Evolutionary conservation across 2,888 invertebrate species (phyloP), one percentile per base, ranked within the genome.

Genomic region (Auanema sp.): DNA sequence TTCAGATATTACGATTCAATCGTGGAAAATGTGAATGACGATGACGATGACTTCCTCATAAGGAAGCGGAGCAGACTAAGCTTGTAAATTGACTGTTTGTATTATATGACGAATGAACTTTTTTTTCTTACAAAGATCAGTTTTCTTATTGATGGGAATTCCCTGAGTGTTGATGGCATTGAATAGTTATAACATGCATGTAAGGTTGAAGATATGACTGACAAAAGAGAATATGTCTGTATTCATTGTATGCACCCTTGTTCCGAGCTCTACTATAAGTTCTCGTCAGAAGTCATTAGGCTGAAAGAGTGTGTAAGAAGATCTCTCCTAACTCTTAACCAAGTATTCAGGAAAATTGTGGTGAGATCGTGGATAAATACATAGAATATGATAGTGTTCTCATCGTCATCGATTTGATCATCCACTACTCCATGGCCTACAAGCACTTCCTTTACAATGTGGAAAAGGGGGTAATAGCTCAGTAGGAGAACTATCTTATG

Each of bases 321-420:
- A 8, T 11, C 11, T 21, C 21, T 47, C 47, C 5, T 18, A 5
- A 8, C 21, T 47, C 11, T 11, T 47, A 66, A 11, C 24, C 58
- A 23, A 8, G 33, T 44, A 86, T 85, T 83, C 78, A 93, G 93
- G 88, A 88, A 11, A 87, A 87, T 68, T 94, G 94, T 83, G 89
- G 89, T 54, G 86, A 88, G 51, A 84, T 90, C 14, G 91, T 91
- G 0, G 94, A 94, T 84, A 92, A 92, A 84, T 94, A 93, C 83
- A 89, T 93, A 65, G 93, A 94, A 85, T 92, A 91, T 84, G 94
- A 94, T 82, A 88, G 90, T n/a, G 90, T 91, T 0, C 90, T 93
- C 71, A 89, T 92, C 0, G 88, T 92, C 79, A 90, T 94, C 66
- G 93, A 94, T 85, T 86, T 92, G 25, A 88, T 93, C 33, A 85